Evolutionary conservation across 2,113 vertebrate genomes (phyloP).

Genomic region (Pseudorhombus dupliciocellatus): DNA sequence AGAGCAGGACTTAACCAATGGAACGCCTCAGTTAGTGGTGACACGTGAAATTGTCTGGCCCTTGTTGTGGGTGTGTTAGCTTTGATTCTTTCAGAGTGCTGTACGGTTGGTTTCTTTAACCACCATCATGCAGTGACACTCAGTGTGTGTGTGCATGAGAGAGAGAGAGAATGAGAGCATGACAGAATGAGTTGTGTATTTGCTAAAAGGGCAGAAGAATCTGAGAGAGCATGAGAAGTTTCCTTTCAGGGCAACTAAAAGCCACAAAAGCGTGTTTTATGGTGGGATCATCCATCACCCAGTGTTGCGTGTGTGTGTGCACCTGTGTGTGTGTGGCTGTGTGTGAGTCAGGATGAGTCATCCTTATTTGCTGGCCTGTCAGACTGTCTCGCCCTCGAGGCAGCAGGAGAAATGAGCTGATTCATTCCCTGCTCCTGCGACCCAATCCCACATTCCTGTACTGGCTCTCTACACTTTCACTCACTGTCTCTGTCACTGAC

Average conservation of each 20-base stretch:
- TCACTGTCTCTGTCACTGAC: conserved; percentile 13
- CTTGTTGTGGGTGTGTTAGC: too few species aligned
- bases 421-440: conserved; percentile 34
- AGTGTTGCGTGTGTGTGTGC: conserved; percentile 14
- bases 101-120: too few species aligned
- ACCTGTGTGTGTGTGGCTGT: background rate
- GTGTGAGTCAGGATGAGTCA: conserved; percentile 73
- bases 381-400: conserved; percentile 58
- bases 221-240: conserved; percentile 47
- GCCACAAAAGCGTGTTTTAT: conserved; percentile 36
- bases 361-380: conserved; percentile 61
- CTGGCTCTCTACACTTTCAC: conserved; percentile 11
- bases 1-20: too few species aligned
- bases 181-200: conserved; percentile 10
- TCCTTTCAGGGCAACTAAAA: conserved; percentile 61
- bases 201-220: conserved; percentile 26
- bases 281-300: conserved; percentile 39
- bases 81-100: too few species aligned
- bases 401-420: conserved; percentile 51
- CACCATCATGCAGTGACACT: too few species aligned
- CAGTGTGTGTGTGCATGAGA: background rate
- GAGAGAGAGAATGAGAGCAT: background rate
- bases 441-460: conserved; percentile 26
- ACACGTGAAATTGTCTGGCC: too few species aligned
- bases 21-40: too few species aligned